Evolutionary conservation across 2,113 vertebrate species (phyloP), one percentile per base, ranked within the genome.

Genomic region (Sinocyclocheilus grahami): DNA sequence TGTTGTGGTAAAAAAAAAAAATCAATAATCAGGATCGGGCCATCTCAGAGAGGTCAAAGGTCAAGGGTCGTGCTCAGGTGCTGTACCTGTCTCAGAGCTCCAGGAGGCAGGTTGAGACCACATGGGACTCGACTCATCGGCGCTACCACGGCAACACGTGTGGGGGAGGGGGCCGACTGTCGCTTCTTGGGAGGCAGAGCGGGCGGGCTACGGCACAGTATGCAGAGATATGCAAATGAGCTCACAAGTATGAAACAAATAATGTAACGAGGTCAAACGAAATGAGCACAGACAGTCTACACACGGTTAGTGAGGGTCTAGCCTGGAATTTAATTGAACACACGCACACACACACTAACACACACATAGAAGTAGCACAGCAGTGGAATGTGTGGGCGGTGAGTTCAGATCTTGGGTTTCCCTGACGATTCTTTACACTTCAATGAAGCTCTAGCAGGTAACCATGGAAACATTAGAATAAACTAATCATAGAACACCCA

Each of bases 161-260:
- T 98, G 0, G 97, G 98, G 48, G 98, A 99, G 3, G 97, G 95
- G 0, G 97, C 97, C 0, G 98, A 99, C 93, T 98, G 97, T 0
- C 98, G 96, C 82, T 99, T 99, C 93, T 99, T 99, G 20, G 98
- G 98, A 1, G 98, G 98, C 85, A 99, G 82, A 5, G 97, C 97
- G 60, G 98, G 98, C 16, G 97, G 96, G 86, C 96, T 97, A 77
- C 13, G 16, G 42, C 9, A 18, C 3, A 72, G 72, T 4, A 39
- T 53, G 77, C 39, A 79, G 37, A 30, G 37, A 20, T 42, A 72
- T 65, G 84, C 82, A 86, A 83, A 78, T 20, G 9, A 83, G 22
- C 24, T 85, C 18, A 60, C 39, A 5, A 86, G 20, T 60, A 72
- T 76, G 62, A 67, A 27, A 48, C 39, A 63, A 82, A 82, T 42